A percentile compares a stretch with the other conserved stretches of the same genome.
Conservation (phyloP, 1,140 invertebrate genomes). For the Diploscapter pachys region DNA sequence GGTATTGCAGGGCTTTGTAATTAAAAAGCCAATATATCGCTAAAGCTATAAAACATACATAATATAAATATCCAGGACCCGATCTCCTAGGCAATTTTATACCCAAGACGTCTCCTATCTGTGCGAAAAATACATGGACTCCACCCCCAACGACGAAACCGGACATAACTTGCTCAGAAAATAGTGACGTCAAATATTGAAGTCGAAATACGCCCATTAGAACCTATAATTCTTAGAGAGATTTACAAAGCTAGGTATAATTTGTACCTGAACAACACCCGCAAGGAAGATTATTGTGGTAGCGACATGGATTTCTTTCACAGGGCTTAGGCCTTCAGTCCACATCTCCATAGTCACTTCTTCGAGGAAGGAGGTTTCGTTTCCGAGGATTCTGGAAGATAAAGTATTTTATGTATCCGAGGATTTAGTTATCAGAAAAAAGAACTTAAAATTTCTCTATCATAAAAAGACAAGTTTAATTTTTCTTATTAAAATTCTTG, state of each 20-base stretch:
- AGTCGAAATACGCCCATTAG: constrained; percentile 51
- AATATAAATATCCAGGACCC: constrained; percentile 49
- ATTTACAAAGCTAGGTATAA: neutral
- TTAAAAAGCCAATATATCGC: neutral
- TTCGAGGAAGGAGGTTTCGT: constrained; percentile 17
- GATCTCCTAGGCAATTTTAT: constrained; percentile 47
- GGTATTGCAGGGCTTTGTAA: neutral
- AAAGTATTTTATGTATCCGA: neutral
- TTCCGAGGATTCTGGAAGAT: constrained; percentile 13
- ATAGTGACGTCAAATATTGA: constrained; percentile 56
- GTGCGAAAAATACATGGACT: constrained; percentile 54
- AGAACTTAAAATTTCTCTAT: constrained; percentile 4
- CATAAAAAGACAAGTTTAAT: constrained; percentile 3
- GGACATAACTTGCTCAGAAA: constrained; percentile 55
- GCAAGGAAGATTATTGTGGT: constrained; percentile 53
- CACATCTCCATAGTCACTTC: constrained; percentile 24
- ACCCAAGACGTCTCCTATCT: constrained; percentile 53
- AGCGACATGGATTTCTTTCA: constrained; percentile 51
- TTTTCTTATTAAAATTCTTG: constrained; percentile 20
- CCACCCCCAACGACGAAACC: constrained; percentile 56
- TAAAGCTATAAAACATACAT: constrained; percentile 28
- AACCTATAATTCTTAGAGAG: constrained; percentile 36
- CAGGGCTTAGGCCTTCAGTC: constrained; percentile 26
- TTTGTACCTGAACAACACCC: constrained; percentile 47
- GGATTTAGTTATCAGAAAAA: neutral